A percentile compares a stretch with the other conserved stretches of the same genome.
These are phyloP conservation scores for Cepphus grylle DNA, from an alignment of 2,113 vertebrate species.

Conservation along the genomic window DNA sequence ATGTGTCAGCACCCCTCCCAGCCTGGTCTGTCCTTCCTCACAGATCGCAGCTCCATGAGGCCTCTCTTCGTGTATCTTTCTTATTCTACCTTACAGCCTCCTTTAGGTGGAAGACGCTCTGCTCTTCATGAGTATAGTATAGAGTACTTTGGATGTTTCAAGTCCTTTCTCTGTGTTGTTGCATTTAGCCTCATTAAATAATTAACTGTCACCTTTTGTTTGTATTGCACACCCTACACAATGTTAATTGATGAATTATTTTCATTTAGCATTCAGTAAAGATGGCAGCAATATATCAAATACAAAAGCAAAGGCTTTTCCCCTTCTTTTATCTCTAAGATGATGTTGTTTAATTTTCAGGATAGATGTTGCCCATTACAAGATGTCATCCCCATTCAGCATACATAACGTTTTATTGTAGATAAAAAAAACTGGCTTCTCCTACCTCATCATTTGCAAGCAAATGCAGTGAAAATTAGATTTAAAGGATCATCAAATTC, in stretches of 20 bases:
- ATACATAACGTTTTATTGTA: background rate
- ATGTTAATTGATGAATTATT: background rate
- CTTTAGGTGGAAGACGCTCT: background rate
- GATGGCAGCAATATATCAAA: background rate
- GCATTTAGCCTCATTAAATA: background rate
- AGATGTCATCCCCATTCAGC: background rate
- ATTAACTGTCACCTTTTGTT: background rate
- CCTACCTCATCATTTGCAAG: background rate
- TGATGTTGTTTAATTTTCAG: background rate
- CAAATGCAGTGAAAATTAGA: background rate
- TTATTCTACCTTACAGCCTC: background rate
- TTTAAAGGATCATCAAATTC: background rate
- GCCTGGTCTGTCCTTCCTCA: background rate
- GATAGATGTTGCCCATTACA: background rate
- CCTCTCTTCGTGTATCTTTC: background rate
- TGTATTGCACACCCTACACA: background rate
- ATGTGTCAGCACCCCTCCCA: background rate
- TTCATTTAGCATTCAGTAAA: background rate
- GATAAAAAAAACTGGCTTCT: background rate
- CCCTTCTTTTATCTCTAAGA: background rate
- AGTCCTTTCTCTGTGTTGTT: background rate
- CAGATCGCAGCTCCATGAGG: rapidly evolving
- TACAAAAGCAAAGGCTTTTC: background rate
- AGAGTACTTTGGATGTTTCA: background rate
- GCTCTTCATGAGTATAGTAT: background rate